Evolutionary conservation across 2,797 vertebrate species (phyloP).

Genomic region (Lithobates sylvaticus): DNA sequence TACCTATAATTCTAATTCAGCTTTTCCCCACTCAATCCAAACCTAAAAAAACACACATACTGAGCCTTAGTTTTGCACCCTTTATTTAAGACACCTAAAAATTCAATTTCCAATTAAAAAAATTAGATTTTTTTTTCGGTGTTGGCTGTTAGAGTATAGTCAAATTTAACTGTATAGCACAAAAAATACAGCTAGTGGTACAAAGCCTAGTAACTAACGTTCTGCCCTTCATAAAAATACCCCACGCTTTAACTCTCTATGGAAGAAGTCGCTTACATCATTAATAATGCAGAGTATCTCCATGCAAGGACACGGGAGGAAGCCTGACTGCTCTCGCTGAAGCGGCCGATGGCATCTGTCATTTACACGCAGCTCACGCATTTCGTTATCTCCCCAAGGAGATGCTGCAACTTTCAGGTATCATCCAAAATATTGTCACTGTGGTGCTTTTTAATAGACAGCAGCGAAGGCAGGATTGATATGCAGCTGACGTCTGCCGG

Average conservation of each 20-base stretch:
- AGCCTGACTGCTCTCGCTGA: background rate
- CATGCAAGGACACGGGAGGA: background rate
- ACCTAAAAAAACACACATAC: background rate
- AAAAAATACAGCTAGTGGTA: background rate
- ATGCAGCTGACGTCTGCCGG: conserved; percentile 20
- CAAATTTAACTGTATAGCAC: background rate
- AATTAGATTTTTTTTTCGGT: background rate
- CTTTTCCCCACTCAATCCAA: too few relatives aligned
- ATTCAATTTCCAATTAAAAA: background rate
- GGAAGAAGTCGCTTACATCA: background rate
- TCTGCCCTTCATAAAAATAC: conserved; percentile 10
- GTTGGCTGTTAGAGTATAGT: background rate
- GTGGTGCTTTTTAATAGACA: conserved; percentile 20
- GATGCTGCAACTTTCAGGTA: conserved; percentile 27
- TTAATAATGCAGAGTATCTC: conserved; percentile 36
- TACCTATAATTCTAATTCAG: too few relatives aligned
- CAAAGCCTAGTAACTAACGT: background rate
- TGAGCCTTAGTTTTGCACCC: background rate
- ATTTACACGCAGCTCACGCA: conserved; percentile 21
- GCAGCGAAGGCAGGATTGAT: conserved; percentile 32
- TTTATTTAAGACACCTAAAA: background rate
- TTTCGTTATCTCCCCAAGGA: conserved; percentile 13
- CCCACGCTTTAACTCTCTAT: conserved; percentile 7
- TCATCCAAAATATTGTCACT: conserved; percentile 36
- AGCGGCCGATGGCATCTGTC: conserved; percentile 2